Percentiles rank a stretch among this genome's conserved stretches.
Evolutionary conservation across 1,140 invertebrate genomes (phyloP).

Genomic region (Panagrolaimus sp.): DNA sequence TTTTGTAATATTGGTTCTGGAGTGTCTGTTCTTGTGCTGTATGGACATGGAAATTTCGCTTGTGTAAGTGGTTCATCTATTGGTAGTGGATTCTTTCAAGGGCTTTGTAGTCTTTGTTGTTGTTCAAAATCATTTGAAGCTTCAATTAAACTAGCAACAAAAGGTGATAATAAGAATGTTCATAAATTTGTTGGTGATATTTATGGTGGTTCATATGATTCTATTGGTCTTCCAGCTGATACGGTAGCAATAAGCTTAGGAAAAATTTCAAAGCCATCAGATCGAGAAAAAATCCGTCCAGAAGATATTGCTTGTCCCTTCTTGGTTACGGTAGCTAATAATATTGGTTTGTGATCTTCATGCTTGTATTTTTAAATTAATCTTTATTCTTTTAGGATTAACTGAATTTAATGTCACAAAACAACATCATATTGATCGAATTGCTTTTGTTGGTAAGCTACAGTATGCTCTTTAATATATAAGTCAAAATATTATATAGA

Average conservation of each 20-base stretch:
- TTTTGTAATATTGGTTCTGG: constrained; percentile 95
- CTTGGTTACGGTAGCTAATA: constrained; percentile 93
- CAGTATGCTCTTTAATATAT: background rate
- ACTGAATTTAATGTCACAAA: constrained; percentile 89
- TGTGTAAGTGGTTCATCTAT: constrained; percentile 90
- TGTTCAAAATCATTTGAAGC: constrained; percentile 93
- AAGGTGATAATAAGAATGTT: constrained; percentile 83
- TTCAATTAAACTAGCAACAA: constrained; percentile 82
- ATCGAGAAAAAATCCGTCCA: constrained; percentile 70
- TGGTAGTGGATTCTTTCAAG: constrained; percentile 90
- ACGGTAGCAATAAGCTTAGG: constrained; percentile 95
- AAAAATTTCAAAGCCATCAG: constrained; percentile 84
- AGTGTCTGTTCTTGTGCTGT: constrained; percentile 85
- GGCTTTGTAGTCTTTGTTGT: constrained; percentile 85
- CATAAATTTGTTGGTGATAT: constrained; percentile 93
- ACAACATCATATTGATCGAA: constrained; percentile 64
- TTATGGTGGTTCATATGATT: constrained; percentile 88
- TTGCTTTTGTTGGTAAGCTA: constrained; percentile 72
- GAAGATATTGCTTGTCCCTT: constrained; percentile 88
- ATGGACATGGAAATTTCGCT: constrained; percentile 79
- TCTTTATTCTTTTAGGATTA: no score
- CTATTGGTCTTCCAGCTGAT: constrained; percentile 81
- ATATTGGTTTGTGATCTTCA: constrained; percentile 94
- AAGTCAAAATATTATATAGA: constrained; percentile 17
- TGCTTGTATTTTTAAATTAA: no score